Conservation (phyloP, 1,140 invertebrate genomes). For the Drosophila oshimai region DNA sequence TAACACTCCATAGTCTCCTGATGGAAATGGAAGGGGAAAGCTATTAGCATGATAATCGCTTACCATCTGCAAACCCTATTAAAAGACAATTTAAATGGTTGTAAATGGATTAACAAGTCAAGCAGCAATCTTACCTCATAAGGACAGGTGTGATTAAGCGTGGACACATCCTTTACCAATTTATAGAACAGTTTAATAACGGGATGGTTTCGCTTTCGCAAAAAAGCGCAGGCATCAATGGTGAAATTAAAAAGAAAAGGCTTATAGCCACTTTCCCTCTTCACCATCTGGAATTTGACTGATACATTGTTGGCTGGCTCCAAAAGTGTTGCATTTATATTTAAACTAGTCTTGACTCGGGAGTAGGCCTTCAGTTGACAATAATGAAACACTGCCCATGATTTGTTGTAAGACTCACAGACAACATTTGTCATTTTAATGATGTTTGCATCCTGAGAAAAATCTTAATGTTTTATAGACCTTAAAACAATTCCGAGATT, state of each 20-base stretch:
- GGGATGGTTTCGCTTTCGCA: conserved; percentile 16
- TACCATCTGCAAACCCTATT: conserved; percentile 26
- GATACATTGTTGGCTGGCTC: conserved; percentile 22
- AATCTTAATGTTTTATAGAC: too few species aligned
- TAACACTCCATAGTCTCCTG: conserved; percentile 27
- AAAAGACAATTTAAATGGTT: background rate
- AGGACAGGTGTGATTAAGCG: conserved; percentile 47
- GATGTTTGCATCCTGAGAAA: background rate
- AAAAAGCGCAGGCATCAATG: conserved; percentile 34
- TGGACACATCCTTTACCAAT: conserved; percentile 27
- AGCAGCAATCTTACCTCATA: conserved; percentile 14
- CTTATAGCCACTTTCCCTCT: conserved; percentile 47
- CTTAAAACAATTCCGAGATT: too few species aligned
- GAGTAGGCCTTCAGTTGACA: conserved; percentile 29
- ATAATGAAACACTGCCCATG: conserved; percentile 13
- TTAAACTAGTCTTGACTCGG: conserved; percentile 14
- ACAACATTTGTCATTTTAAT: conserved; percentile 20
- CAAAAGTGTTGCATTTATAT: conserved; percentile 5
- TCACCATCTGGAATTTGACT: conserved; percentile 4
- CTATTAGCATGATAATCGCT: conserved; percentile 29
- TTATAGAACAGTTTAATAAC: conserved; percentile 9
- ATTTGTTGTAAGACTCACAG: conserved; percentile 16
- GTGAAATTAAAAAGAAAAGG: conserved; percentile 31
- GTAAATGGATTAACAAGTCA: too few species aligned
- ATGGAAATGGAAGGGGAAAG: background rate